Evolutionary conservation across 2,113 vertebrate genomes (phyloP), one percentile per base, ranked within the genome.

Genomic region (Salvator merianae): DNA sequence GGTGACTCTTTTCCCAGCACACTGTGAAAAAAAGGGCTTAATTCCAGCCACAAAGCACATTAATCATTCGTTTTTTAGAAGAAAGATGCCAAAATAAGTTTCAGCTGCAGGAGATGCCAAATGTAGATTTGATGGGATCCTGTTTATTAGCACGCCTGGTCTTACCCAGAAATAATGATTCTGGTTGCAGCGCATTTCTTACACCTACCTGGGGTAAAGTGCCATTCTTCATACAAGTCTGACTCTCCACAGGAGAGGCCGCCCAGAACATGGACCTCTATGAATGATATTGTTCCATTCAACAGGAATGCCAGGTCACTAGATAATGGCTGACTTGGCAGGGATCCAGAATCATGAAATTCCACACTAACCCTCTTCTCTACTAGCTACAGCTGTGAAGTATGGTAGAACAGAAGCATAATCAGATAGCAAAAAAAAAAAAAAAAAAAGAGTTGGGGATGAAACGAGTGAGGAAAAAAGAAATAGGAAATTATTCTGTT

Each of bases 401-500:
- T 77, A 68, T 28, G 68, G 84, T 85, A 73, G 62, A 84, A 71
- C 63, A 89, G 81, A 86, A 63, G 66, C 40, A 77, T 84, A 90
- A 91, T 89, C 7, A 74, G 71, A 86, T 55, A 76, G 72, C 36
- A 86, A 20, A 4, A 26, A 59, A 76, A 53, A 18, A 83, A 30
- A 7, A 24, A 90, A 43, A 63, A 38, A 36, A 93, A 87, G 86
- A 86, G 74, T 86, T 78, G 84, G 72, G 34, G 88, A 93, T 88
- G 38, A 81, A 81, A 79, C 88, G 40, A 65, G 40, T 81, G 69
- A 76, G n/a, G 59, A 79, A 53, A 36, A 74, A 86, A 74, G 43
- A 87, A 88, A 87, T 0, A 16, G 85, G 78, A 92, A 94, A 91
- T 93, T 89, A 92, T 94, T 92, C 91, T 93, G 85, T 92, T 94